Base-by-base conservation (phyloP, 2,797 vertebrate species). In the Periparus ater region DNA sequence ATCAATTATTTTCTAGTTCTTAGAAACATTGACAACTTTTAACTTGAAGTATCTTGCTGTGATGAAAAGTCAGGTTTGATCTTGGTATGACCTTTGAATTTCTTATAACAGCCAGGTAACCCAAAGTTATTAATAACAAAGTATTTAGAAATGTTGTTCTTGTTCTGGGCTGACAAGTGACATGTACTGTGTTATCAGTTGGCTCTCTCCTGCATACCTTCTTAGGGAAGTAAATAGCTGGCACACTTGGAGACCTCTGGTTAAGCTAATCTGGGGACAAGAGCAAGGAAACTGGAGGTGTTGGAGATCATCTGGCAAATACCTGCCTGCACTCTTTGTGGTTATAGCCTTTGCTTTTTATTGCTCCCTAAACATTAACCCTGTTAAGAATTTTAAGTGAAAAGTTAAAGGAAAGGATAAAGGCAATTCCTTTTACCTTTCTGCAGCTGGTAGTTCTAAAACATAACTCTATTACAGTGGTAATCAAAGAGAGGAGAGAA, bases 151-250 rank as follows among this genome's bases (percentile, higher is more conserved):
- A 85, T 68, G 42, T 62, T 85, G 11, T 85, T 85, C 45, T 54
- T 48, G 30, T 80, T 85, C 45, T 91, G 72, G 30, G 21, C 61
- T 77, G 85, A 89, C 36, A 77, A 92, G 79, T 75, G 68, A 53
- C 63, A 48, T 65, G 81, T 61, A 67, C 42, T 77, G 4, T 60
- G 27, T 92, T 96, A 93, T 91, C 92, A 91, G 53, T 50, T 96
- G 93, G 88, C 88, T 91, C 57, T 65, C 57, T 80, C 22, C 25
- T 85, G 45, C 81, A 88, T 95, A 80, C 53, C 42, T 77, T 89
- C 68, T 51, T 54, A 53, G 57, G 30, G 27, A 96, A 89, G 30
- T 36, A 87, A 85, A 51, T 58, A 83, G 38, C 68, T 93, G 94
- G 71, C 86, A 94, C 68, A 62, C 10, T 83, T 80, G 18, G n/a